Conservation (phyloP, 1,140 invertebrate genomes). For the Heliconius congener region DNA sequence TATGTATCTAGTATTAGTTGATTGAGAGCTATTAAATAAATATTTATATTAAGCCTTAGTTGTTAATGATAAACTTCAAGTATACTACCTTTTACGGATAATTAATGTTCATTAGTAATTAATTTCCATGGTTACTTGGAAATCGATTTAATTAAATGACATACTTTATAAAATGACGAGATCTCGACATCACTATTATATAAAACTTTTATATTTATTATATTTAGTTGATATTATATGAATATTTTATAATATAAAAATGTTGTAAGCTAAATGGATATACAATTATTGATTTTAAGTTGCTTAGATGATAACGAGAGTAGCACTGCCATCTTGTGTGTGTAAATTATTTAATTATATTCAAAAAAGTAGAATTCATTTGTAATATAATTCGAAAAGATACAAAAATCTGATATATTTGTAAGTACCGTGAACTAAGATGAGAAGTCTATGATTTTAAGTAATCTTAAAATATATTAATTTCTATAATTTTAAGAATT, state of each 20-base stretch:
- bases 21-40: slow-evolving; percentile 31
- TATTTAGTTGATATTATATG: background rate
- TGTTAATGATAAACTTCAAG: slow-evolving; percentile 7
- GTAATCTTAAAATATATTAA: background rate
- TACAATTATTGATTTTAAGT: background rate
- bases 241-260: background rate
- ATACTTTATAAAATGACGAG: background rate
- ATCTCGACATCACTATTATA: slow-evolving; percentile 8
- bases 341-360: slow-evolving; percentile 15
- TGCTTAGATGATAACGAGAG: background rate
- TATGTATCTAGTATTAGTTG: slow-evolving; percentile 16
- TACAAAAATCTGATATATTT: background rate
- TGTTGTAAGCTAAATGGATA: background rate
- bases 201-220: background rate
- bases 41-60: slow-evolving; percentile 28
- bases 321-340: slow-evolving; percentile 17
- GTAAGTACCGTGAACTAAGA: background rate
- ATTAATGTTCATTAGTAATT: background rate
- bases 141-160: slow-evolving; percentile 2
- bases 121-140: slow-evolving; percentile 4
- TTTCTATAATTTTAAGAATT: background rate
- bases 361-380: background rate
- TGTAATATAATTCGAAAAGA: background rate
- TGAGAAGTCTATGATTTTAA: background rate
- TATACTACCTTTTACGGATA: slow-evolving; percentile 4